Base-by-base conservation (phyloP, 2,888 invertebrate species). In the Cybosia mesomella region DNA sequence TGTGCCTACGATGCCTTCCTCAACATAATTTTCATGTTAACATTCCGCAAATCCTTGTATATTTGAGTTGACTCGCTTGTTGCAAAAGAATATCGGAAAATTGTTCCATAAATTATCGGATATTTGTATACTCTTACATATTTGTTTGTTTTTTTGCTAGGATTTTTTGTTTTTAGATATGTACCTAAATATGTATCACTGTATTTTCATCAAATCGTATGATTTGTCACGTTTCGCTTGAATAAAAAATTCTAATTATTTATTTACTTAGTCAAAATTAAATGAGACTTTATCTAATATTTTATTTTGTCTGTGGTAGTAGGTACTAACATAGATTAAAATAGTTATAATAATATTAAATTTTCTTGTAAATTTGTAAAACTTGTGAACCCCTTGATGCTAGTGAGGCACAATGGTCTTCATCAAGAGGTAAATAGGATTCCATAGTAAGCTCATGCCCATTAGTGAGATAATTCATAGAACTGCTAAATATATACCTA, bases 31-130 rank as follows among this genome's bases (percentile, higher is more conserved):
- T 74, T 75, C 67, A 58, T 68, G 73, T 79, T 83, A 83, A 80
- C 79, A 79, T 80, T 73, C 75, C 66, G 67, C 69, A 77, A 82
- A 83, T 82, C 72, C 75, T 80, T 82, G 58, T 84, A 82, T 82
- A 80, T 80, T 74, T 68, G 60, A 70, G 68, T 66, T 72, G n/a
- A 76, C 80, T 75, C 64, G 67, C 22, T 70, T 59, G 43, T 55
- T 49, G 66, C 61, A 58, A 71, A 71, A 55, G 68, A 77, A 73
- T 67, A 71, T 62, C 61, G 39, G 66, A 72, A 66, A 62, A 72
- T 74, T 67, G 70, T 63, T 60, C 67, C 70, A 74, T 82, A 81
- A 76, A 79, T 82, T 68, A 71, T 77, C 58, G 68, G 77, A 74
- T 78, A 64, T 64, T 43, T 72, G 63, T 49, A 58, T 53, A 34